A percentile compares a stretch with the other conserved stretches of the same genome.
These are phyloP conservation scores for Hecatera dysodea DNA, from an alignment of 2,888 invertebrate species.

Conservation along the genomic window DNA sequence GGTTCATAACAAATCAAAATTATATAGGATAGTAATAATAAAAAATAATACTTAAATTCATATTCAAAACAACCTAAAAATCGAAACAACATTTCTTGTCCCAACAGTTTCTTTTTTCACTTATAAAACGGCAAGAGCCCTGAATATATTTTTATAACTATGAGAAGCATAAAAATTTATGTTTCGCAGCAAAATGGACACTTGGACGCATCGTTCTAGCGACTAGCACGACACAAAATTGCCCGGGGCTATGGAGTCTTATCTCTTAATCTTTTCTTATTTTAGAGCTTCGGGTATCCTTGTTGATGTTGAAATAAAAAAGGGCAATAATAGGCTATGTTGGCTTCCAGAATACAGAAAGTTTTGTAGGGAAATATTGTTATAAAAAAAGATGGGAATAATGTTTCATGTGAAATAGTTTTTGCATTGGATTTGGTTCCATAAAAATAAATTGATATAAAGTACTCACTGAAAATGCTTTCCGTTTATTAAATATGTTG, in stretches of 20 bases:
- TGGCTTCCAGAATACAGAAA: not conserved
- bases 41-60: not conserved
- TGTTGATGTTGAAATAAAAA: constrained; percentile 38
- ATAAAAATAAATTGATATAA: not conserved
- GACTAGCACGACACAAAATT: constrained; percentile 51
- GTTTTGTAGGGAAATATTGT: constrained; percentile 3
- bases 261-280: constrained; percentile 62
- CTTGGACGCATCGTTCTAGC: constrained; percentile 61
- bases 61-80: constrained; percentile 15
- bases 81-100: constrained; percentile 8
- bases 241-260: constrained; percentile 35
- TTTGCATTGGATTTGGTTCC: constrained; percentile 6
- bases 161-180: constrained; percentile 64
- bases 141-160: constrained; percentile 66
- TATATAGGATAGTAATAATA: no score
- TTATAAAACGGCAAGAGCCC: constrained; percentile 44
- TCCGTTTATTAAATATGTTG: not conserved
- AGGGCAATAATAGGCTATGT: constrained; percentile 19
- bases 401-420: constrained; percentile 1
- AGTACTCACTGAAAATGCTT: not conserved
- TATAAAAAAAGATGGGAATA: not conserved
- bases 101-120: constrained; percentile 50
- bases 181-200: constrained; percentile 60
- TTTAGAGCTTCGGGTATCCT: constrained; percentile 41
- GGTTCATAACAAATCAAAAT: no score